Evolutionary conservation across 2,113 vertebrate species (phyloP), one percentile per base, ranked within the genome.

Genomic region (Tachysurus vachellii): DNA sequence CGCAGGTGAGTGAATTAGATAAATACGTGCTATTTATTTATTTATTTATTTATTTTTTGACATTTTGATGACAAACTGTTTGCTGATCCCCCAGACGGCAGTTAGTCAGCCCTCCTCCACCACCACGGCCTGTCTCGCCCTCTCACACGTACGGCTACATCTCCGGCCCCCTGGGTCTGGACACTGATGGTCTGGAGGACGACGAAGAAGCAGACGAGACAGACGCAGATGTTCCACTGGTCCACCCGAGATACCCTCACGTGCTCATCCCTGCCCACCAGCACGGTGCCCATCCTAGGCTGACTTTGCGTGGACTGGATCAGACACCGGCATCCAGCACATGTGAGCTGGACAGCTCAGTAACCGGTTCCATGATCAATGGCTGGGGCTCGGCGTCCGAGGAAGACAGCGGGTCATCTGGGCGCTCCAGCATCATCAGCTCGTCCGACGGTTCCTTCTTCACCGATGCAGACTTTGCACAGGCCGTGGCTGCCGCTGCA

Each of bases 341-440:
- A 1, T 98, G 98, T 3, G 98, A 99, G 94, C 92, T 99, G 86
- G 98, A 99, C 93, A 99, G 98, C 92, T 99, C 98, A 0, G 97
- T 99, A 80, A 99, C 98, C 0, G 98, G 98, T n/a, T 99, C 98
- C 89, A 99, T 99, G 98, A 99, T 99, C 94, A 99, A 99, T 12
- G 98, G 98, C 89, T 99, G 98, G 98, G 98, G 98, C 68, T 99
- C 98, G 0, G 98, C 98, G 59, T 99, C 98, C 0, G 98, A 99
- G 87, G 98, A 99, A 89, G 98, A 99, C 91, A 99, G 98, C 93
- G 97, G 97, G 89, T 99, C 98, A 28, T 99, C 97, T 0, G 98
- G 98, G 31, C 96, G 97, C 59, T 99, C 98, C 90, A 99, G 98
- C 0, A 94, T 95, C 6, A 96, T 99, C 57, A 99, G 98, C 89